Conservation (phyloP, 1,140 invertebrate genomes). For the Drosophila albomicans region DNA sequence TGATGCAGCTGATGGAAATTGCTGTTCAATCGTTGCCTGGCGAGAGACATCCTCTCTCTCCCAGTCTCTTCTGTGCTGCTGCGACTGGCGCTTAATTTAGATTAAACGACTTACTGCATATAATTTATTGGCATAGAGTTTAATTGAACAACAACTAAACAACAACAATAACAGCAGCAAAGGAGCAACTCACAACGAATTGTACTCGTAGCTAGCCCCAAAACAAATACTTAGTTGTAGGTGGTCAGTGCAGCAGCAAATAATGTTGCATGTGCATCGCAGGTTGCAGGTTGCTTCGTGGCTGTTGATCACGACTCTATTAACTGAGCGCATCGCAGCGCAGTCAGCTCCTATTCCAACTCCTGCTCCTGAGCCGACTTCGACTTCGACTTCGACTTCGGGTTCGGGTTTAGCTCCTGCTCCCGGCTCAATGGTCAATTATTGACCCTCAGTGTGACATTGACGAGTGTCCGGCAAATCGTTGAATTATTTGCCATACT, state of each 20-base stretch:
- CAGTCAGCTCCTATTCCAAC: not conserved
- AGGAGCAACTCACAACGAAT: not conserved
- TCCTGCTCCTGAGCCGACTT: constrained; percentile 4
- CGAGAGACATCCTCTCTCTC: constrained; percentile 1
- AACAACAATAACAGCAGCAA: constrained; percentile 24
- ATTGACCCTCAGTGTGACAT: constrained; percentile 54
- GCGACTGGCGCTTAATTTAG: constrained; percentile 73
- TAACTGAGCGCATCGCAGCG: constrained; percentile 17
- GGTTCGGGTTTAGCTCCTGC: not conserved
- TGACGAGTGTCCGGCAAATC: constrained; percentile 61
- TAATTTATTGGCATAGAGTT: constrained; percentile 81
- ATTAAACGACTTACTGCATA: constrained; percentile 80
- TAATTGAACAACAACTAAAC: constrained; percentile 73
- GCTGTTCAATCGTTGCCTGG: constrained; percentile 51
- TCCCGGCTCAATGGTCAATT: constrained; percentile 38
- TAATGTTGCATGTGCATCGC: constrained; percentile 14
- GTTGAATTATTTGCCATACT: constrained; percentile 40
- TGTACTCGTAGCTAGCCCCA: constrained; percentile 8
- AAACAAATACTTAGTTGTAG: constrained; percentile 68
- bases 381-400: not conserved
- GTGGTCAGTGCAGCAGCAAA: constrained; percentile 58
- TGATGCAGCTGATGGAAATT: constrained; percentile 76
- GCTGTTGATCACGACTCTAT: constrained; percentile 78
- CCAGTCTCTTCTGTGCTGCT: not conserved
- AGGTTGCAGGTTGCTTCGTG: constrained; percentile 57